Base-by-base conservation (phyloP, 2,113 vertebrate genomes). In the Mola mola region DNA sequence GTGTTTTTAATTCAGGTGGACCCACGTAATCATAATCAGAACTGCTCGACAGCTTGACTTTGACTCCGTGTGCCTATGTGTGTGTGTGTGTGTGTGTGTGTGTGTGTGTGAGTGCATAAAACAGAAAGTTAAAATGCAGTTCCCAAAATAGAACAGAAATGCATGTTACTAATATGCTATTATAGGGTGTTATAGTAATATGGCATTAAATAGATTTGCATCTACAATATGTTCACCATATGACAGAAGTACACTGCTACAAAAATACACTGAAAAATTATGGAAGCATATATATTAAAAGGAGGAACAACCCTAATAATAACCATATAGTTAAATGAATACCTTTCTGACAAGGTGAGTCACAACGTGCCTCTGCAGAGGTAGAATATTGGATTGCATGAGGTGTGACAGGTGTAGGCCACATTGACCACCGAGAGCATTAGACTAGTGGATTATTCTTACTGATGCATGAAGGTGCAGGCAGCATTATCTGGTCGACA, bases 1-100 rank as follows among this genome's bases (percentile, higher is more conserved):
- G 21, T 41, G 13, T 31, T 51, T n/a, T n/a, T 47, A 11, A 42
- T 55, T 33, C 10, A 49, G 55, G 15, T 47, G 47, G 42, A 41
- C 8, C 2, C 7, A 48, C 61, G 62, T 43, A 11, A 28, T 41
- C 1, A 0, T 22, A 7, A 16, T 36, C n/a, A 5, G 29, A 15
- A 16, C n/a, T 7, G 20, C 4, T 4, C 33, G 49, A 51, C 4
- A 46, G 29, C 57, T 46, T 49, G 25, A 42, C 19, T 20, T 38
- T 0, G 29, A 3, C 4, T 11, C 0, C 4, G 10, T 19, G n/a
- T 47, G 19, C 47, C 6, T 36, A 20, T 21, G 22, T 21, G 12
- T 33, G 11, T 16, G 6, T 10, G 5, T 16, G 5, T 42, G 1
- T 22, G 26, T 38, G 10, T 13, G 6, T 42, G 44, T 3, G 19